Evolutionary conservation across 92 coral and sea anemone species (phyloP), one percentile per base, ranked within the genome.

Genomic region (Umimayanthus kanabou): DNA sequence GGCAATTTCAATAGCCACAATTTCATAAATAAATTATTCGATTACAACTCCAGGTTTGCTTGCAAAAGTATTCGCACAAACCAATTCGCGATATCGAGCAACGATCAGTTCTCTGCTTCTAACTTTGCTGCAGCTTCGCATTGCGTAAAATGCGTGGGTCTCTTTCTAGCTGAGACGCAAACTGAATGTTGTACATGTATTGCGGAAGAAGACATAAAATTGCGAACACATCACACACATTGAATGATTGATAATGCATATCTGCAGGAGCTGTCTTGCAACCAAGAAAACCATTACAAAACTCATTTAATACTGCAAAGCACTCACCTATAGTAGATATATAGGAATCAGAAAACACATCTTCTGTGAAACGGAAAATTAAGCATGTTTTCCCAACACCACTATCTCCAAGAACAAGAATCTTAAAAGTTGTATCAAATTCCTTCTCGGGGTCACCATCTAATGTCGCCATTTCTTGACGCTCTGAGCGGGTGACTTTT

Each of bases 341-440:
- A 53, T 97, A 97, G 75, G 98, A 93, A 75, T 97, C 99, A 3
- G 99, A 95, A 71, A 95, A 97, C 47, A 97, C 85, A 76, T 94
- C 97, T 80, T 97, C 99, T 0, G 98, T 94, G 71, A 95, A 97
- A 84, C 99, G 94, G 80, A 95, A 97, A 50, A 97, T 97, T 76
- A 97, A 70, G 65, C 99, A 97, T 7, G 99, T 95, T 88, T 97
- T 97, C 8, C 99, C 99, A 23, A 97, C 99, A 37, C 98, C 99
- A 49, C 99, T 97, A 70, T 97, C 99, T 28, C 99, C 99, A 39
- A 97, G 94, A 47, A 97, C 98, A 28, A 97, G 92, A 40, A 97
- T 97, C 79, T 97, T 97, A 91, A 91, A 97, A 13, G 99, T 97
- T 67, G 93, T 85, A 80, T 97, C 99, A 89, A 92, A 95, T 66